Conservation (phyloP, 2,797 vertebrate species). For the Acanthornis magna region DNA sequence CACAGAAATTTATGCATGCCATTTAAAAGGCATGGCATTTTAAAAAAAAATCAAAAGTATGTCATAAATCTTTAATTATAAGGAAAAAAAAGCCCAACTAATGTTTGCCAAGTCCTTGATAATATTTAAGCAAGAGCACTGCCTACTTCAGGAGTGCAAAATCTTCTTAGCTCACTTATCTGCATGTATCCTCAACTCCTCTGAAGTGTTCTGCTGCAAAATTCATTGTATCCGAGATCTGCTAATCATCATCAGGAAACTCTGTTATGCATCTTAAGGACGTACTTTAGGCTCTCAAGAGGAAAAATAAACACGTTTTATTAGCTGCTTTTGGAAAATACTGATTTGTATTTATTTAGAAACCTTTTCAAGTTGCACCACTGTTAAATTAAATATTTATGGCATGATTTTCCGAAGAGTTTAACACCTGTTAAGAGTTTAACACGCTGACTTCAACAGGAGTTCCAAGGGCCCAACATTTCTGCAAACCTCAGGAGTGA, state of each 20-base stretch:
- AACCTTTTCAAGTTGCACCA: slow-evolving; percentile 62
- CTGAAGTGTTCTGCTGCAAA: slow-evolving; percentile 42
- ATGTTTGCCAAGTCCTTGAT: slow-evolving; percentile 42
- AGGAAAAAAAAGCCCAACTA: neutral
- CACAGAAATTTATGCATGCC: slow-evolving; percentile 61
- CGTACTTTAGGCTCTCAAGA: slow-evolving; percentile 51
- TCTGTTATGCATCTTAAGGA: slow-evolving; percentile 58
- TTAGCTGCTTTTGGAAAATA: slow-evolving; percentile 68
- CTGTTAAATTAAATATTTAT: slow-evolving; percentile 67
- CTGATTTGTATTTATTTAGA: slow-evolving; percentile 65
- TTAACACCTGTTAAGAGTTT: slow-evolving; percentile 49
- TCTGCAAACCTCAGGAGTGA: neutral
- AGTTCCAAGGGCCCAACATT: neutral
- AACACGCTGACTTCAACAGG: neutral
- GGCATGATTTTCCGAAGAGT: slow-evolving; percentile 44
- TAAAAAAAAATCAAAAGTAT: slow-evolving; percentile 21
- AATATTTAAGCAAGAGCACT: slow-evolving; percentile 22
- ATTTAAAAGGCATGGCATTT: slow-evolving; percentile 52
- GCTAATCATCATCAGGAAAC: slow-evolving; percentile 57
- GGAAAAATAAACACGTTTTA: slow-evolving; percentile 67
- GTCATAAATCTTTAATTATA: slow-evolving; percentile 49
- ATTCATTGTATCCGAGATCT: slow-evolving; percentile 34
- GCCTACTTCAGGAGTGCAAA: slow-evolving; percentile 17
- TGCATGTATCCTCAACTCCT: neutral
- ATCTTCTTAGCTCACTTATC: slow-evolving; percentile 3